These are phyloP conservation scores for Aphelenchoides fujianensis DNA, from an alignment of 1,140 invertebrate genomes.

Conservation along the genomic window DNA sequence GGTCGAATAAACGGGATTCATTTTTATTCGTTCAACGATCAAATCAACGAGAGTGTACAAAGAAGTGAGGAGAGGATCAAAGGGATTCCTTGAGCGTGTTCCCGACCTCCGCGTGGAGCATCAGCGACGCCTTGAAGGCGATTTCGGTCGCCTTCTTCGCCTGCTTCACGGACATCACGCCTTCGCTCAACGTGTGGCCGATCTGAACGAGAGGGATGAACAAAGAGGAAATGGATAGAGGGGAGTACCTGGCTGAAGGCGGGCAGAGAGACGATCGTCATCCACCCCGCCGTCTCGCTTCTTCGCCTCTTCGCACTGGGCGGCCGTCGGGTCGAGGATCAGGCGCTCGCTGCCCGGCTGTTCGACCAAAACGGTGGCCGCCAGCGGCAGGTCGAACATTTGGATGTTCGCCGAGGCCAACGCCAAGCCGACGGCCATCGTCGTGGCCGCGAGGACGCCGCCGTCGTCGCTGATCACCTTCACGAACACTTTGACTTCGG, in stretches of 20 bases:
- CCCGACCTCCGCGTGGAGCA: constrained; percentile 7
- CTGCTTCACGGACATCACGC: constrained; percentile 17
- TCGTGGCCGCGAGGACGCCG: constrained; percentile 35
- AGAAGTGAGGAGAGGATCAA: background rate
- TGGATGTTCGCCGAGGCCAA: constrained; percentile 41
- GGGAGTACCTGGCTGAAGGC: constrained; percentile 5
- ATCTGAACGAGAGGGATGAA: background rate
- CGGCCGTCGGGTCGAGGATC: constrained; percentile 7
- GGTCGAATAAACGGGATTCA: background rate
- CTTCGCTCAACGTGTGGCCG: constrained; percentile 10
- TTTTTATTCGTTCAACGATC: background rate
- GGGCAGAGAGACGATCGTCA: constrained; percentile 19
- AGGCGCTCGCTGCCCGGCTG: no score
- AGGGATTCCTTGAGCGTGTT: background rate
- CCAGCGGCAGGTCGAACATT: constrained; percentile 28
- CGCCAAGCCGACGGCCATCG: constrained; percentile 34
- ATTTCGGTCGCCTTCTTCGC: background rate
- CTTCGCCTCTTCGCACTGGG: constrained; percentile 6
- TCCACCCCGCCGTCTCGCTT: constrained; percentile 1
- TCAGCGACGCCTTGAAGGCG: constrained; percentile 16
- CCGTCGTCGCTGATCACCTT: constrained; percentile 45
- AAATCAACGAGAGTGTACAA: constrained; percentile 10
- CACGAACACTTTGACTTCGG: constrained; percentile 45
- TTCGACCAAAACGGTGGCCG: constrained; percentile 13
- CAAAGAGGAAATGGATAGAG: background rate